Conservation (phyloP, 2,113 vertebrate species). For the Amazona vittata region DNA sequence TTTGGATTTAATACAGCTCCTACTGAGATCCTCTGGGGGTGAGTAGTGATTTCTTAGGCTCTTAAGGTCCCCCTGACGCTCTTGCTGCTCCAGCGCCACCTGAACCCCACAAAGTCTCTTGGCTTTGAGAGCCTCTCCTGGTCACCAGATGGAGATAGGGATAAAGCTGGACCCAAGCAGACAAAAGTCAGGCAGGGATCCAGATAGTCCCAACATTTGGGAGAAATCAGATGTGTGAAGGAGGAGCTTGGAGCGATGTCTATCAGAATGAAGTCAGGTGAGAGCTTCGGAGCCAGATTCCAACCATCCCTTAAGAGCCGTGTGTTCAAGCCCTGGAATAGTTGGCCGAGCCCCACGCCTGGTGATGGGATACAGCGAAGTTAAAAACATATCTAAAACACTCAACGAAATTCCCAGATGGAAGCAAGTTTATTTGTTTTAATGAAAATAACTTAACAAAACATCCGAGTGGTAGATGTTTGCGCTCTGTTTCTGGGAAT, state of each 20-base stretch:
- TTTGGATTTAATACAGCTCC: background rate
- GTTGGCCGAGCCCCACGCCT: background rate
- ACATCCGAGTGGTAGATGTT: constrained; percentile 1
- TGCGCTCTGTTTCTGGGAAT: constrained; percentile 23
- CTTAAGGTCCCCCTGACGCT: background rate
- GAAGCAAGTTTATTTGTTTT: constrained; percentile 12
- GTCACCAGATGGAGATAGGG: background rate
- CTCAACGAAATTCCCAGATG: constrained; percentile 26
- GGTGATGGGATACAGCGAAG: background rate
- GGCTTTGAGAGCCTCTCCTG: background rate
- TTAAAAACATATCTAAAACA: background rate
- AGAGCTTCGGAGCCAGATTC: background rate
- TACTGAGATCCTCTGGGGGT: background rate
- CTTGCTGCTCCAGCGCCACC: background rate
- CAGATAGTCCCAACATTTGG: background rate
- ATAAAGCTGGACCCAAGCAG: background rate
- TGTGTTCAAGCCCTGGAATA: background rate
- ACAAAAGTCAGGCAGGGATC: background rate
- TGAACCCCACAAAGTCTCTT: background rate
- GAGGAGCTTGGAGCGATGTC: background rate
- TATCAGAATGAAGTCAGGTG: background rate
- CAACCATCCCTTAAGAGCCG: background rate
- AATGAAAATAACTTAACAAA: constrained; percentile 26
- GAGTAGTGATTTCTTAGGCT: background rate
- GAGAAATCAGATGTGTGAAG: background rate